These are phyloP conservation scores for Eurypyga helias DNA, from an alignment of 2,113 vertebrate genomes.

Conservation along the genomic window DNA sequence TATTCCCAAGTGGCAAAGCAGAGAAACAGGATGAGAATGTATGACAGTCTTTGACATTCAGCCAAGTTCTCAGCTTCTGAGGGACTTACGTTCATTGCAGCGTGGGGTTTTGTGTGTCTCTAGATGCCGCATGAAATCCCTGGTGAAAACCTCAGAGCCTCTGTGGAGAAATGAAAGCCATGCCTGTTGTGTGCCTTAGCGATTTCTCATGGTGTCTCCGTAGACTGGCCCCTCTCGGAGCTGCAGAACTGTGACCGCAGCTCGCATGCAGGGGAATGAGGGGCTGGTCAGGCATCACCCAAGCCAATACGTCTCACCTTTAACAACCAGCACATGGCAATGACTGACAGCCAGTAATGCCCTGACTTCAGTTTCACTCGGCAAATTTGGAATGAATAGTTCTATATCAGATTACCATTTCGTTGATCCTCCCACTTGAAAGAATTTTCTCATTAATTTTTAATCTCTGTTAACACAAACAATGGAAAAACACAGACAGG, in stretches of 20 bases:
- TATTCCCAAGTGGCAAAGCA: not conserved
- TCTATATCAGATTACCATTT: not conserved
- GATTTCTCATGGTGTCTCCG: rapidly evolving
- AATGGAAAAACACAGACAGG: constrained; percentile 40
- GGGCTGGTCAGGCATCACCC: not conserved
- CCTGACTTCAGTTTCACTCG: not conserved
- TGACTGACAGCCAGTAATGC: not conserved
- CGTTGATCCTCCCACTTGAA: not conserved
- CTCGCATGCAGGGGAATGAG: not conserved
- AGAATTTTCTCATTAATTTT: constrained; percentile 23
- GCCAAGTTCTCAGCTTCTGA: not conserved
- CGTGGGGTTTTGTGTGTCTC: not conserved
- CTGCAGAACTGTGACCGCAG: not conserved
- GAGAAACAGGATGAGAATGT: not conserved
- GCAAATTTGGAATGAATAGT: not conserved
- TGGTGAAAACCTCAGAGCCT: not conserved
- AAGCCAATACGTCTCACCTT: not conserved
- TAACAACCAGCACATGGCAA: not conserved
- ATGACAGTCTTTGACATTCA: not conserved
- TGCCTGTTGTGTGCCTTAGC: not conserved
- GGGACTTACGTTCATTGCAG: not conserved
- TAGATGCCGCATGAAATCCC: not conserved
- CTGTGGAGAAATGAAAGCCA: not conserved
- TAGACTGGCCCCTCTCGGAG: not conserved
- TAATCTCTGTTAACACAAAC: constrained; percentile 20